Percentiles rank a stretch among this genome's conserved stretches.
Evolutionary conservation across 2,113 vertebrate species (phyloP).

Genomic region (Theropithecus gelada): DNA sequence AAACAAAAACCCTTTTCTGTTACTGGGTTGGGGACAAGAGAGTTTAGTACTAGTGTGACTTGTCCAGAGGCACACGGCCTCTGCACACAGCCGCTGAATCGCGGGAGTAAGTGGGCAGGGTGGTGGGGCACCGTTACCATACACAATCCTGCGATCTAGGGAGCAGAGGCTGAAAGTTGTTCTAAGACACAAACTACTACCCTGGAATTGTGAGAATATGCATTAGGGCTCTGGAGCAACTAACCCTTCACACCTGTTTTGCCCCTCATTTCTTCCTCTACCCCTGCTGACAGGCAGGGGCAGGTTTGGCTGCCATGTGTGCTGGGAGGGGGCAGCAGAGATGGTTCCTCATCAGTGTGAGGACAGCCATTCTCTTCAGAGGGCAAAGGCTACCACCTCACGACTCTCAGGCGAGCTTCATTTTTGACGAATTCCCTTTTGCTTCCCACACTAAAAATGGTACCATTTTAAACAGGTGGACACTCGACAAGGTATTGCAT

Average conservation of each 20-base stretch:
- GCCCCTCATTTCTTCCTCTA: not conserved
- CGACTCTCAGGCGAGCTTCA: not conserved
- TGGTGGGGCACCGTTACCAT: not conserved
- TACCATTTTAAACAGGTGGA: not conserved
- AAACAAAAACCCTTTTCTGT: not conserved
- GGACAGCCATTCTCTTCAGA: not conserved
- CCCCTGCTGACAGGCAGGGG: not conserved
- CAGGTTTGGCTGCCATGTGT: fast-evolving
- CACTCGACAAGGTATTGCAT: not conserved
- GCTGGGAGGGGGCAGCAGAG: fast-evolving
- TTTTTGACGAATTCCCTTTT: not conserved
- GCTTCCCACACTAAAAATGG: not conserved
- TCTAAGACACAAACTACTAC: not conserved
- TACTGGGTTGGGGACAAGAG: not conserved
- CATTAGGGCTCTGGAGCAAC: not conserved
- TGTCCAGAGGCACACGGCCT: not conserved
- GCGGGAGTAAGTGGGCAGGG: fast-evolving
- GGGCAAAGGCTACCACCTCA: not conserved
- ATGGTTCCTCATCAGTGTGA: not conserved
- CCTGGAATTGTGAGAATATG: not conserved
- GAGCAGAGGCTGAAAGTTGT: not conserved
- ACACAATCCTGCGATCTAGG: not conserved
- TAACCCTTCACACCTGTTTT: not conserved
- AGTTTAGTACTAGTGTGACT: not conserved
- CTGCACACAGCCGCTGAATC: not conserved